Evolutionary conservation across 35 echinoderm and acorn worm species (phyloP), one percentile per base, ranked within the genome.

Genomic region (Hemicentrotus pulcherrimus): DNA sequence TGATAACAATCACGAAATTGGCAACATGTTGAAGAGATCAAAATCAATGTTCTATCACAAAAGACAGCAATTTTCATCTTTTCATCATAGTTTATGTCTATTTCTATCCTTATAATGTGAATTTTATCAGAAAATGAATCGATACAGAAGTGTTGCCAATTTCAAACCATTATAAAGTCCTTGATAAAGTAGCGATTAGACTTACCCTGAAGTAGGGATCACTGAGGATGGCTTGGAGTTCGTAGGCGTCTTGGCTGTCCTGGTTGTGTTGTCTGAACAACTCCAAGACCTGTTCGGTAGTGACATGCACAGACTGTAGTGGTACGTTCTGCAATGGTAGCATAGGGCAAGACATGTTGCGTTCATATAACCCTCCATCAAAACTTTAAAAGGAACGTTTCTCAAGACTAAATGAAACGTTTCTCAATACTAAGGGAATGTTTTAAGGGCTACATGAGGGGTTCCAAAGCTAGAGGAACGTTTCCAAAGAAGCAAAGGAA

Each of bases 191-290:
- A n/a, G 22, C n/a, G 65, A 22, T 9, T 24, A 22, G 41, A 86
- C 95, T 97, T 96, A 99, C 98, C 95, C 96, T 99, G 71, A 99
- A 97, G 86, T 99, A 95, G n/a, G 98, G 98, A 50, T 99, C 96
- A 47, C 95, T 86, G 24, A 99, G 91, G 58, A 99, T 97, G 46
- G 93, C 94, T 92, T 99, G 97, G 2, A 99, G 94, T 71, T 99
- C 98, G 50, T 96, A 95, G 32, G 90, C 96, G 41, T 99, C 96
- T 46, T 96, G 78, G 46, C 86, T 96, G 12, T 96, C 94, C 46
- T 92, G 94, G 11, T 94, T 86, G 86, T 94, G 61, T 86, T 94
- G 94, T 71, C 94, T 86, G 19, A 96, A 88, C 94, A 92, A 28
- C 86, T 96, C 96, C 96, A 96, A 52, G 31, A 96, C 94, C 96